These are phyloP conservation scores for Galeruca laticollis DNA, from an alignment of 2,888 invertebrate species.

Conservation along the genomic window DNA sequence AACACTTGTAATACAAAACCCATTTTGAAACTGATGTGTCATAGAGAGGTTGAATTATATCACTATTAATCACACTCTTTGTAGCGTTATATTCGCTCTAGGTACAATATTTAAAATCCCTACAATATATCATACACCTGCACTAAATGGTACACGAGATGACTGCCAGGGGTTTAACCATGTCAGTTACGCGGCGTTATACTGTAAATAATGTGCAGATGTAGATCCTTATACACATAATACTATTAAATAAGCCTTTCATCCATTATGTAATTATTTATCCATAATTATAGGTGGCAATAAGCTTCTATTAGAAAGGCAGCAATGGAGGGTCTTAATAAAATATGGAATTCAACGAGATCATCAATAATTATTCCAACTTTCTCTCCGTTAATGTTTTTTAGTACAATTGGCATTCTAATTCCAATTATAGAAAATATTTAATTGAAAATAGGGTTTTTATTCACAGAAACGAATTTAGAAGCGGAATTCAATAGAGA, in stretches of 20 bases:
- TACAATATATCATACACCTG: conserved; percentile 30
- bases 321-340: too few species aligned
- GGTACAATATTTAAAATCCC: conserved; percentile 30
- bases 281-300: conserved; percentile 2
- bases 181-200: conserved; percentile 43
- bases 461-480: too few species aligned
- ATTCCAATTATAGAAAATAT: too few species aligned
- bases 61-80: conserved; percentile 30
- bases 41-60: conserved; percentile 30
- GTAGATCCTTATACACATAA: conserved; percentile 36
- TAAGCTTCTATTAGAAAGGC: neutral
- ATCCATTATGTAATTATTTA: conserved; percentile 29
- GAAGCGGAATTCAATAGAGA: too few species aligned
- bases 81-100: conserved; percentile 23
- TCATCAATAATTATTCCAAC: too few species aligned
- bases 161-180: conserved; percentile 26
- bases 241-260: conserved; percentile 26
- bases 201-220: conserved; percentile 41
- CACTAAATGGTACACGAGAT: conserved; percentile 27
- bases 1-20: conserved; percentile 3
- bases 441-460: too few species aligned
- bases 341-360: too few species aligned
- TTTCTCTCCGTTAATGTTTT: too few species aligned
- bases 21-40: conserved; percentile 18
- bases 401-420: too few species aligned